Conservation (phyloP, 2,888 invertebrate genomes). For the Troides aeacus region DNA sequence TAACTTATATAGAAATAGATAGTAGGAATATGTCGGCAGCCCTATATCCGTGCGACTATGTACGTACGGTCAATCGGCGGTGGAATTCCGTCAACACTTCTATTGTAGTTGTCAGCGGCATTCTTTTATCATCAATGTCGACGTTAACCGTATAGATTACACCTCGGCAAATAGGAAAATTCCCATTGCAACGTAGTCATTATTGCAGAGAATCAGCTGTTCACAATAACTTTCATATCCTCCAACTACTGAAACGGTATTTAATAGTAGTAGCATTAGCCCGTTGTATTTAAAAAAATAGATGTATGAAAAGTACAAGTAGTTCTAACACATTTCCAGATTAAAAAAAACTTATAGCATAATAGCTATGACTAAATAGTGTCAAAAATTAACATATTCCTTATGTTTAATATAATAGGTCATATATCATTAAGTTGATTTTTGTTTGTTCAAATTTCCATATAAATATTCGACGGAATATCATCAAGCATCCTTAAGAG, state of each 20-base stretch:
- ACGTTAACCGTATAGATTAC: constrained; percentile 34
- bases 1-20: no score
- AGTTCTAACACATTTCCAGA: no score
- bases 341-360: no score
- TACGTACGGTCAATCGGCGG: constrained; percentile 46
- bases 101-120: constrained; percentile 43
- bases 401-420: no score
- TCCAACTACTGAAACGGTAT: background rate
- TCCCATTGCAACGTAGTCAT: constrained; percentile 27
- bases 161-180: constrained; percentile 32
- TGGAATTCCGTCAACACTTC: constrained; percentile 50
- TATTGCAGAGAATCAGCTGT: constrained; percentile 2
- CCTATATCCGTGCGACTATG: constrained; percentile 25
- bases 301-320: no score
- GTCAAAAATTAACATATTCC: no score
- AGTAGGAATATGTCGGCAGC: constrained; percentile 21
- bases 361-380: no score
- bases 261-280: background rate
- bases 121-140: constrained; percentile 42
- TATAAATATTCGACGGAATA: no score
- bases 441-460: no score
- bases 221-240: background rate
- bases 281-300: no score
- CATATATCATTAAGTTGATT: no score
- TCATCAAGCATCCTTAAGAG: no score